Evolutionary conservation across 2,797 vertebrate genomes (phyloP), one percentile per base, ranked within the genome.

Genomic region (Melanotaenia maccullochi): DNA sequence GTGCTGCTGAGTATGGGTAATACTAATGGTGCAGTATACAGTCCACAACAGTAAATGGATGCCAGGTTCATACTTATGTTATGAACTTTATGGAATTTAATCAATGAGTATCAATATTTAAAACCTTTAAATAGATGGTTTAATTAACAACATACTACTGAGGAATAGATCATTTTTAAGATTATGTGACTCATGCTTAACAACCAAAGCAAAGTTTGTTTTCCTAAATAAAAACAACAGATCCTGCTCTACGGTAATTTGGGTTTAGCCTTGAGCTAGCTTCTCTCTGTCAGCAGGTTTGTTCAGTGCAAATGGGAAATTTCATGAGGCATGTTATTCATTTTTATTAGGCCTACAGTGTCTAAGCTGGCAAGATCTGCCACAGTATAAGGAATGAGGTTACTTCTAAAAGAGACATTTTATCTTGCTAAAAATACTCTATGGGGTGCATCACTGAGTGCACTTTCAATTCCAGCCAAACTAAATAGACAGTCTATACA

Each of bases 311-410:
- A 20, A 33, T 35, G 22, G 22, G 3, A 36, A 38, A 25, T 66
- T 30, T 66, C 1, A 20, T 14, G 25, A 56, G 24, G 51, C 16
- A 42, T 40, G 22, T 54, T 54, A 28, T 40, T 28, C 8, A n/a
- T 25, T 65, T 65, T 14, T 32, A 54, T 30, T 66, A 32, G 9
- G 38, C 22, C 16, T n/a, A 51, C 33, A 55, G 49, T 24, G 22
- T 24, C 4, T 22, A 33, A 51, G 33, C 20, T 38, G 32, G 20
- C 47, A 65, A 35, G 32, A 7, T 16, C 47, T 18, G 24, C 30
- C n/a, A 35, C 30, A 60, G 59, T 42, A 40, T 40, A 18, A 36
- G 14, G 14, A 60, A 60, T 47, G 40, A 62, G 13, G 60, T 44
- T 61, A 28, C 24, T 61, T 44, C 36, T 16, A 24, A 25, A 62